Conservation (phyloP, 2,113 vertebrate genomes). For the Gambusia holbrooki region DNA sequence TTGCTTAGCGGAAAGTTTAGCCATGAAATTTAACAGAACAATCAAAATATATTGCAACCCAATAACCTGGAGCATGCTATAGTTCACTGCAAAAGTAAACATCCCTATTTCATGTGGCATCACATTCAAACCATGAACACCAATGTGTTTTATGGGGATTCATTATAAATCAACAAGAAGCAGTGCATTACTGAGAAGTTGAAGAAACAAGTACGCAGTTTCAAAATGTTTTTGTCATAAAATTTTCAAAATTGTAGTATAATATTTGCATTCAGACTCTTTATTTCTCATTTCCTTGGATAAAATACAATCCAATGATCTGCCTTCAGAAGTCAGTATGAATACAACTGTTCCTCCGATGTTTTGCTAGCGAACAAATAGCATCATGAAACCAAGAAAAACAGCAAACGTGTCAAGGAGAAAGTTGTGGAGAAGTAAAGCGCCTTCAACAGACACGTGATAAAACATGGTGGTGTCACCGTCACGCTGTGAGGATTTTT, state of each 20-base stretch:
- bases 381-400: no score
- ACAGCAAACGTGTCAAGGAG: no score
- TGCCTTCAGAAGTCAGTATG: background rate
- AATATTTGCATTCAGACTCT: background rate
- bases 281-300: background rate
- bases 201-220: background rate
- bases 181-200: no score
- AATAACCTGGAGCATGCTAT: background rate
- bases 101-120: background rate
- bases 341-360: background rate
- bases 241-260: background rate
- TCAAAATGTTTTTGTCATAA: background rate
- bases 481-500: no score
- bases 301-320: background rate
- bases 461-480: no score
- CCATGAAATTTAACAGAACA: constrained; percentile 1
- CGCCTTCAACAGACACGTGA: no score
- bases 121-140: background rate
- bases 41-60: background rate
- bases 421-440: no score
- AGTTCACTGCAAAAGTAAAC: background rate
- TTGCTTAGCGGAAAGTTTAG: constrained; percentile 1
- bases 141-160: background rate
- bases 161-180: background rate
- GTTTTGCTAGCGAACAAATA: background rate